A percentile compares a stretch with the other conserved stretches of the same genome.
phyloP scores from a whole-genome alignment of 2,113 vertebrate genomes.

The Passerina amoena region DNA sequence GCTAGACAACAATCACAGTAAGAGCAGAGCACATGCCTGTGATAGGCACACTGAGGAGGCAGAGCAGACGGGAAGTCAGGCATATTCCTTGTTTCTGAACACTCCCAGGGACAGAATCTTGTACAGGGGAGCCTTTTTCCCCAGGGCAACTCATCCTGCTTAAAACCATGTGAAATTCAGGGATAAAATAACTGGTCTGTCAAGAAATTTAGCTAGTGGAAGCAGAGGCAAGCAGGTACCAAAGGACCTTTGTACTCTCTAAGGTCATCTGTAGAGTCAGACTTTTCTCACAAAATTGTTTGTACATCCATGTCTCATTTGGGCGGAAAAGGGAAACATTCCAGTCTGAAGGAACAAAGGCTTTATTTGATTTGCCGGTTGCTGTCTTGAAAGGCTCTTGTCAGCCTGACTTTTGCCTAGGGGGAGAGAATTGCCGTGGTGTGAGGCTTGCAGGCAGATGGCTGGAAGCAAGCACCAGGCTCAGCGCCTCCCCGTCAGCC shows the following conservation, averaged over 20 bases:
- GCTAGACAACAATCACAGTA: neutral
- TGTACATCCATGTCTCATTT: slow-evolving; percentile 56
- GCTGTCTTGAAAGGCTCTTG: slow-evolving; percentile 58
- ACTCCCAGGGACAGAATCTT: neutral
- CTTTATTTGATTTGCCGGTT: slow-evolving; percentile 56
- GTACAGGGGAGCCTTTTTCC: neutral
- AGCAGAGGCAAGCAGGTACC: slow-evolving; percentile 10
- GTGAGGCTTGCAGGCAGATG: slow-evolving; percentile 63
- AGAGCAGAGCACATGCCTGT: neutral
- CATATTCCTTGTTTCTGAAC: neutral
- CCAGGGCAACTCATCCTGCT: neutral
- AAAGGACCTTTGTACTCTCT: slow-evolving; percentile 44
- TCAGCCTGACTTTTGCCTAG: slow-evolving; percentile 57
- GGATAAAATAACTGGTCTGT: slow-evolving; percentile 40
- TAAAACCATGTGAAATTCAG: slow-evolving; percentile 6
- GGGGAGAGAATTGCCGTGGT: slow-evolving; percentile 41
- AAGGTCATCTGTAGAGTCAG: slow-evolving; percentile 40
- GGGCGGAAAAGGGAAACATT: slow-evolving; percentile 59
- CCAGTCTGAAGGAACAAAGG: slow-evolving; percentile 60
- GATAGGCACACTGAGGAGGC: neutral
- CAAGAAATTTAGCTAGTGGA: slow-evolving; percentile 23
- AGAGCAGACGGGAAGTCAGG: neutral
- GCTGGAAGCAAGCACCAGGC: slow-evolving; percentile 42
- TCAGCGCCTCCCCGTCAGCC: neutral
- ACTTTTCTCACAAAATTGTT: slow-evolving; percentile 67